Percentiles rank a stretch among this genome's conserved stretches.
phyloP scores from a whole-genome alignment of 2,113 vertebrate species.

The Plecturocebus donacophilus region DNA sequence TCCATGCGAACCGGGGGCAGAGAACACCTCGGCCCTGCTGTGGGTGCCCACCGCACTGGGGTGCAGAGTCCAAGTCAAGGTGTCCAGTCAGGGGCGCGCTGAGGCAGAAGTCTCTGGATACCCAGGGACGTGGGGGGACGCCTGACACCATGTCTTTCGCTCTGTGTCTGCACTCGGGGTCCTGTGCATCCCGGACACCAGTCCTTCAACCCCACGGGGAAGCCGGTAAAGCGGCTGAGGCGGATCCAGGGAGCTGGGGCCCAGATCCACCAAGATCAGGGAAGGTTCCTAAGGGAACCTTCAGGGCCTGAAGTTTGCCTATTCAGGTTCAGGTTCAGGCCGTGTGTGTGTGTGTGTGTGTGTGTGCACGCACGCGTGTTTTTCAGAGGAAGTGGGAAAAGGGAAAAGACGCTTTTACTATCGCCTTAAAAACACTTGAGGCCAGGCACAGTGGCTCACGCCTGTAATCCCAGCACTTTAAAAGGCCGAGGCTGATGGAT shows the following conservation, averaged over 20 bases:
- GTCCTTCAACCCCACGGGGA: neutral
- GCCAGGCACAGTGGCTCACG: no score
- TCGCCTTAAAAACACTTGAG: neutral
- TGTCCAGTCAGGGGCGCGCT: accelerated
- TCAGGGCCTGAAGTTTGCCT: neutral
- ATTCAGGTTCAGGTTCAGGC: no score
- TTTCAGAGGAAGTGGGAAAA: neutral
- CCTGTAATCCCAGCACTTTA: no score
- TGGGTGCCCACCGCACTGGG: neutral
- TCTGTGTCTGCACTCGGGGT: neutral
- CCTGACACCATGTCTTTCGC: neutral
- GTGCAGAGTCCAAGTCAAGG: neutral
- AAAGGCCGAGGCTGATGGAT: no score
- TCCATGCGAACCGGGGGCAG: neutral
- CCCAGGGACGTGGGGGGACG: neutral
- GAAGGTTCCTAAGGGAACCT: neutral
- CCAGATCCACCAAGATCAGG: neutral
- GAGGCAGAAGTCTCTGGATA: no score
- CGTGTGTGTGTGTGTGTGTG: no score
- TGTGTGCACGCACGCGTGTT: no score
- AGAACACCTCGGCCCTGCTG: neutral
- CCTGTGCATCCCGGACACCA: neutral
- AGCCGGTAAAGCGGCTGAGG: neutral
- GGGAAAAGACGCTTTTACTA: neutral
- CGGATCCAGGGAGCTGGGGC: neutral